Percentiles rank a stretch among this genome's conserved stretches.
phyloP scores from a whole-genome alignment of 1,140 invertebrate genomes.

The Magallana angulata region DNA sequence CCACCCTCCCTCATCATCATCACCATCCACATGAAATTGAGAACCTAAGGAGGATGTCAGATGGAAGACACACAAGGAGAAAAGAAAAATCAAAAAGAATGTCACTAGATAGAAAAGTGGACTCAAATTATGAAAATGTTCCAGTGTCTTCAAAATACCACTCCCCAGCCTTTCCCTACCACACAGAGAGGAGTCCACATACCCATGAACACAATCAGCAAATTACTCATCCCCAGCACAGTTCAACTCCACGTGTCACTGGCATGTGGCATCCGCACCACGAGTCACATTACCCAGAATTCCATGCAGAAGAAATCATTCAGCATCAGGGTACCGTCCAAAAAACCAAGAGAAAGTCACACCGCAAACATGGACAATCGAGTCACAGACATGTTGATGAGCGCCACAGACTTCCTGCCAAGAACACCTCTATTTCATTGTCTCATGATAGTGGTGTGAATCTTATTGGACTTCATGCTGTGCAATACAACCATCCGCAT shows the following conservation, averaged over 20 bases:
- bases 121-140: constrained; percentile 38
- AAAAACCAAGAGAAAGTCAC: constrained; percentile 59
- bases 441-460: constrained; percentile 76
- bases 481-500: constrained; percentile 19
- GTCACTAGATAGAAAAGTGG: constrained; percentile 28
- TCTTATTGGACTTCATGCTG: constrained; percentile 68
- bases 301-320: constrained; percentile 42
- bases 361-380: constrained; percentile 4
- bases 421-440: constrained; percentile 66
- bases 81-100: constrained; percentile 28
- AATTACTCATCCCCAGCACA: constrained; percentile 60
- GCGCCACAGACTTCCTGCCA: constrained; percentile 71
- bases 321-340: constrained; percentile 45
- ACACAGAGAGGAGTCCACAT: background rate
- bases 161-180: constrained; percentile 41
- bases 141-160: constrained; percentile 1
- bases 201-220: background rate
- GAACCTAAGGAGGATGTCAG: constrained; percentile 20
- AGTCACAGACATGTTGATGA: constrained; percentile 74
- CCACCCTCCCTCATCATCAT: constrained; percentile 12
- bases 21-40: constrained; percentile 20
- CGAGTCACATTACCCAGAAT: constrained; percentile 4
- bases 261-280: constrained; percentile 37
- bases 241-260: constrained; percentile 60
- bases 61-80: background rate